Percentiles rank a stretch among this genome's conserved stretches.
phyloP scores from a whole-genome alignment of 2,797 vertebrate genomes.

The Crocidura indochinensis region DNA sequence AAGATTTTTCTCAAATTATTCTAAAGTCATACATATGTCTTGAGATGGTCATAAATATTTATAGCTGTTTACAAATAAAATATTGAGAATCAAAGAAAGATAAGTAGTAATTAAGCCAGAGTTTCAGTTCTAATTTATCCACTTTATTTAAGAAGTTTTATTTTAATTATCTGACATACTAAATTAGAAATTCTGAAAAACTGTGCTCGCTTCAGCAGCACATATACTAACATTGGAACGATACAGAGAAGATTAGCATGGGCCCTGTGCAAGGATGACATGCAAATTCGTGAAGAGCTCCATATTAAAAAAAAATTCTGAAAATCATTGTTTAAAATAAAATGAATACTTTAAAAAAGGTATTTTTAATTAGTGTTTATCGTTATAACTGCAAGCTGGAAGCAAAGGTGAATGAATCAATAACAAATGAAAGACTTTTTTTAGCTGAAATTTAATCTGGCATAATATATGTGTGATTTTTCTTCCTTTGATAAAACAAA shows the following conservation, averaged over 20 bases:
- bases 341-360: neutral
- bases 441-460: neutral
- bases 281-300: too few species aligned
- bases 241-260: too few species aligned
- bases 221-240: too few species aligned
- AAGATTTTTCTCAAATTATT: too few species aligned
- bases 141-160: neutral
- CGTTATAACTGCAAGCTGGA: neutral
- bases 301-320: neutral
- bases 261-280: too few species aligned
- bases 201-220: too few species aligned
- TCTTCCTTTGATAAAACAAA: too few species aligned
- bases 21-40: too few species aligned
- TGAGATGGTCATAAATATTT: too few species aligned
- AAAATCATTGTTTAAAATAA: constrained; percentile 7
- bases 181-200: neutral
- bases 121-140: neutral
- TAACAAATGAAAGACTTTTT: constrained; percentile 30
- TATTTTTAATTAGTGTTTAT: neutral
- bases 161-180: neutral
- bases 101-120: constrained; percentile 1
- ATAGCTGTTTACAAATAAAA: too few species aligned
- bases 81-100: neutral
- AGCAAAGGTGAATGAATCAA: neutral
- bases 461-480: neutral